These are phyloP conservation scores for Poecilia velifera DNA, from an alignment of 2,797 vertebrate genomes.

Conservation along the genomic window DNA sequence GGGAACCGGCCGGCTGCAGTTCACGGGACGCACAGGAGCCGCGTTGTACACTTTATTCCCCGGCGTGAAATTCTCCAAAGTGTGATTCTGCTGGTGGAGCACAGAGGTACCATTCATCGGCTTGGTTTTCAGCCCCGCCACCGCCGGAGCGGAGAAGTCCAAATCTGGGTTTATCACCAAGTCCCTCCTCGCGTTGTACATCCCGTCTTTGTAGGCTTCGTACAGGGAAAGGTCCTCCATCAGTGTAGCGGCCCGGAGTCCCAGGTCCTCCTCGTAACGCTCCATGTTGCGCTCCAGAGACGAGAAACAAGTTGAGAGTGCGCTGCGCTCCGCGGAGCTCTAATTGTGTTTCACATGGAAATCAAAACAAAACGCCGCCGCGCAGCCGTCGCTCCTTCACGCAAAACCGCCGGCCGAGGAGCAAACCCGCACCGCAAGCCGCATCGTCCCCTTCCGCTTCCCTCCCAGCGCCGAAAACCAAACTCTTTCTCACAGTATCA, in stretches of 20 bases:
- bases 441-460: slow-evolving; percentile 59
- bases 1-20: slow-evolving; percentile 75
- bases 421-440: slow-evolving; percentile 44
- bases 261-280: slow-evolving; percentile 83
- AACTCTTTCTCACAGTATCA: slow-evolving; percentile 77
- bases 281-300: slow-evolving; percentile 82
- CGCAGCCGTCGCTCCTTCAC: slow-evolving; percentile 64
- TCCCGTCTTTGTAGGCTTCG: slow-evolving; percentile 77
- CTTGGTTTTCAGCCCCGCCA: slow-evolving; percentile 75
- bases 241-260: slow-evolving; percentile 78
- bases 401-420: slow-evolving; percentile 40
- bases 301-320: slow-evolving; percentile 72
- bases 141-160: slow-evolving; percentile 73
- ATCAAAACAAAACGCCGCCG: slow-evolving; percentile 78
- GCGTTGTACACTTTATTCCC: slow-evolving; percentile 83
- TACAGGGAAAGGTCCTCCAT: slow-evolving; percentile 85
- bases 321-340: slow-evolving; percentile 71
- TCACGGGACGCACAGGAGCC: slow-evolving; percentile 81
- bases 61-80: slow-evolving; percentile 81
- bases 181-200: slow-evolving; percentile 75
- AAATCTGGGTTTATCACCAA: slow-evolving; percentile 78
- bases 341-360: slow-evolving; percentile 81
- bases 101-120: slow-evolving; percentile 80
- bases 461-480: slow-evolving; percentile 42
- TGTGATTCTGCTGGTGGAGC: slow-evolving; percentile 81